phyloP scores from a whole-genome alignment of 1,140 invertebrate species.

The Zaprionus africanus region DNA sequence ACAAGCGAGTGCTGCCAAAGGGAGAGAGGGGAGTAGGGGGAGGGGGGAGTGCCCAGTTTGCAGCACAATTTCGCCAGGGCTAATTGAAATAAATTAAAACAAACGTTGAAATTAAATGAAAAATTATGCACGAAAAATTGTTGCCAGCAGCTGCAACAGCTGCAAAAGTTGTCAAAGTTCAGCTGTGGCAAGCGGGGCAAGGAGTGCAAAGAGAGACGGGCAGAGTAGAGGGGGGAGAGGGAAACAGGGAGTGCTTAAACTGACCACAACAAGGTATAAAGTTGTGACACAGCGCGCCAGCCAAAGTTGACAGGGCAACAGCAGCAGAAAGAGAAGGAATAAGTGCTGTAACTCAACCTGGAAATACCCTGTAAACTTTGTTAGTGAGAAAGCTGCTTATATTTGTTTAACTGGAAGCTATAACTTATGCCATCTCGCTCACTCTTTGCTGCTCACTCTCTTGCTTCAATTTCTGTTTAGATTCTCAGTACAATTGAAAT shows the following conservation, averaged over 20 bases:
- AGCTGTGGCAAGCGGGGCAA: neutral
- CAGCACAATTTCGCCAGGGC: slow-evolving; percentile 63
- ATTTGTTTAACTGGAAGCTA: too few species aligned
- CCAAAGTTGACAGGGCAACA: slow-evolving; percentile 25
- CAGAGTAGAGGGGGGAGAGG: neutral
- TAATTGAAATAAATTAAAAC: slow-evolving; percentile 82
- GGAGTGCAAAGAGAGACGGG: neutral
- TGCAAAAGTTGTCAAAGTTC: slow-evolving; percentile 16
- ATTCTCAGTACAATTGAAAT: fast-evolving
- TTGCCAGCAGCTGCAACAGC: slow-evolving; percentile 14
- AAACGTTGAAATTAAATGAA: slow-evolving; percentile 54
- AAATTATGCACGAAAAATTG: slow-evolving; percentile 49
- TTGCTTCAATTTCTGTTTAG: too few species aligned
- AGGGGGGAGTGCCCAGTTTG: slow-evolving; percentile 52
- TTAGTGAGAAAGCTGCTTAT: too few species aligned
- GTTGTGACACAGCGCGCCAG: slow-evolving; percentile 32
- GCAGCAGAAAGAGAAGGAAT: slow-evolving; percentile 1
- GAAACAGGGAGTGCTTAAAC: slow-evolving; percentile 6
- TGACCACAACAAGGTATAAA: slow-evolving; percentile 73
- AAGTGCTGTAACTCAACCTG: neutral
- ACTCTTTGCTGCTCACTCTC: too few species aligned
- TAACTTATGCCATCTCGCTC: too few species aligned
- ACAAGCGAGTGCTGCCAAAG: neutral
- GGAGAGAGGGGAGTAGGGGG: neutral
- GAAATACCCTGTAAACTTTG: slow-evolving; percentile 7